These are phyloP conservation scores for Cheilosia vernalis DNA, from an alignment of 2,888 invertebrate species.

Conservation along the genomic window DNA sequence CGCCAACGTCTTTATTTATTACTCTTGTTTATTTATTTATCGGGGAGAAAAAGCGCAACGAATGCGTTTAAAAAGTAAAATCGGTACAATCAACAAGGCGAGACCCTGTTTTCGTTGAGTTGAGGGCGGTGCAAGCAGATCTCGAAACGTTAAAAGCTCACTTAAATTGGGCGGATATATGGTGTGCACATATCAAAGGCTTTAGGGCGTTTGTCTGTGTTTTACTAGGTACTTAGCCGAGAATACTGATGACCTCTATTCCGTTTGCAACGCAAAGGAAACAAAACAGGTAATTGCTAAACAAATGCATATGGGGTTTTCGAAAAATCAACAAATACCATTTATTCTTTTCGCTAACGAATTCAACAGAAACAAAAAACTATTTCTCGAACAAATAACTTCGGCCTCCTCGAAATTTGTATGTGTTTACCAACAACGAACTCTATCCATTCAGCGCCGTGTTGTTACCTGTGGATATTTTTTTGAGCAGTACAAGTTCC, in stretches of 20 bases:
- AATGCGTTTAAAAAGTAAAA: not conserved
- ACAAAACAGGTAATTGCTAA: too few species aligned
- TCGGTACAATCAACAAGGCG: not conserved
- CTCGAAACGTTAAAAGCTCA: not conserved
- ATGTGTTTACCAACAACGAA: not conserved
- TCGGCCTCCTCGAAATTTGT: not conserved
- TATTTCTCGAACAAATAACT: slow-evolving; percentile 9
- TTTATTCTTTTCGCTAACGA: too few species aligned
- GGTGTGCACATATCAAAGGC: not conserved
- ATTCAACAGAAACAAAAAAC: not conserved
- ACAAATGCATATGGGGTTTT: too few species aligned
- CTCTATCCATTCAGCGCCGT: not conserved
- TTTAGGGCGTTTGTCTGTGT: not conserved
- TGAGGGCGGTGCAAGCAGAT: not conserved
- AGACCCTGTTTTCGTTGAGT: not conserved
- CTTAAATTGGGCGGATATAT: slow-evolving; percentile 25
- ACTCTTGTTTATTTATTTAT: not conserved
- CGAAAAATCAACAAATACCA: too few species aligned
- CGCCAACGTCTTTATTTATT: slow-evolving; percentile 4
- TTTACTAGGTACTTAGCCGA: too few species aligned
- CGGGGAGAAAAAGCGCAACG: not conserved
- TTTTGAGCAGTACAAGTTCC: not conserved
- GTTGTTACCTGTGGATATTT: not conserved
- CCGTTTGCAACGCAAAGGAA: too few species aligned
- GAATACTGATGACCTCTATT: too few species aligned